Conservation (phyloP, 2,888 invertebrate genomes). For the Lucinisca nassula region DNA sequence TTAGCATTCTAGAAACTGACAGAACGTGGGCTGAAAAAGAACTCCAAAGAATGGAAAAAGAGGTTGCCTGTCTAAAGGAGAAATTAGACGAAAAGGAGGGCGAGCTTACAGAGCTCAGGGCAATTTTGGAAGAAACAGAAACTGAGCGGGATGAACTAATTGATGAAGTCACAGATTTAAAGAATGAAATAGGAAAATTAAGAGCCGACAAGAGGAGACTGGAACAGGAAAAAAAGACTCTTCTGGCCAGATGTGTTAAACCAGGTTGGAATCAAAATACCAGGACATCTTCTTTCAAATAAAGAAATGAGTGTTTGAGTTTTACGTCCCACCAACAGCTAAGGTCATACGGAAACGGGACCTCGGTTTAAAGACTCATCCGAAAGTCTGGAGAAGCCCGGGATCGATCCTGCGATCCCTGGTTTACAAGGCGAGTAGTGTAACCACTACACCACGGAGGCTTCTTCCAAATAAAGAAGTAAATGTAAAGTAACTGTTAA, state of each 20-base stretch:
- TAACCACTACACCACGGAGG: too few relatives aligned
- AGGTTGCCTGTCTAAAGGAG: constrained; percentile 39
- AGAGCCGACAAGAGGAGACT: constrained; percentile 56
- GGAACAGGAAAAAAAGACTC: constrained; percentile 62
- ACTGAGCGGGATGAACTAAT: constrained; percentile 65
- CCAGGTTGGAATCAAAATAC: constrained; percentile 60
- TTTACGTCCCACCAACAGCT: too few relatives aligned
- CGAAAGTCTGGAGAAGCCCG: too few relatives aligned
- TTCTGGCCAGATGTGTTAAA: constrained; percentile 63
- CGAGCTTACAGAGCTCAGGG: constrained; percentile 51
- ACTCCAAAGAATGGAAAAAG: constrained; percentile 54
- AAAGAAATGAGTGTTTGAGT: too few relatives aligned
- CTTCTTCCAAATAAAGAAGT: too few relatives aligned
- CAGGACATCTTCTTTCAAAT: constrained; percentile 41
- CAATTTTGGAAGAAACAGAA: constrained; percentile 61
- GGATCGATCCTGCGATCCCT: too few relatives aligned
- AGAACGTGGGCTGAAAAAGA: constrained; percentile 48
- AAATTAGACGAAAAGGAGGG: constrained; percentile 56
- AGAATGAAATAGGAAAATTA: constrained; percentile 48
- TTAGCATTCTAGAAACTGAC: constrained; percentile 53
- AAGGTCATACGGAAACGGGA: too few relatives aligned
- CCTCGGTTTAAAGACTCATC: too few relatives aligned
- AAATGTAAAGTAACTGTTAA: too few relatives aligned
- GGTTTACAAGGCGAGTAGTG: too few relatives aligned
- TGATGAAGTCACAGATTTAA: constrained; percentile 57